These are phyloP conservation scores for Phyllotreta cruciferae DNA, from an alignment of 2,888 invertebrate genomes.

Conservation along the genomic window DNA sequence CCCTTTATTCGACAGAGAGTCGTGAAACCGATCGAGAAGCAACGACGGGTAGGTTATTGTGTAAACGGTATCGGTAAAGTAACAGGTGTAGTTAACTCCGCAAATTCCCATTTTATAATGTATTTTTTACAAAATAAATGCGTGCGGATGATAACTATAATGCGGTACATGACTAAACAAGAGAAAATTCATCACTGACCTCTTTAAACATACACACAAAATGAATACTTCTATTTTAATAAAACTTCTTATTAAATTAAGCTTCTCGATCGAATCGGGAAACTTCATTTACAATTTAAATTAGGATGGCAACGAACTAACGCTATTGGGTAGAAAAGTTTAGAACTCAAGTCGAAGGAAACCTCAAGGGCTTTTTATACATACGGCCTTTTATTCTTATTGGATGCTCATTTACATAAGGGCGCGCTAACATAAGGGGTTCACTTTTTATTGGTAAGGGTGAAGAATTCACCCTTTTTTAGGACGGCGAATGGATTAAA, in stretches of 20 bases:
- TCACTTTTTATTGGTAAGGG: constrained; percentile 39
- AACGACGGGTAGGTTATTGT: no score
- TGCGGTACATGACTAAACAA: neutral
- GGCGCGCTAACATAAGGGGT: constrained; percentile 31
- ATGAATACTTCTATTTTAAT: neutral
- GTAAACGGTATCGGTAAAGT: no score
- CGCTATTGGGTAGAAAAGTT: constrained; percentile 52
- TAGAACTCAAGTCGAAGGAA: constrained; percentile 38
- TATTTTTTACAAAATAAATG: no score
- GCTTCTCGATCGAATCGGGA: constrained; percentile 5
- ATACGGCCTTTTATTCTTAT: constrained; percentile 44
- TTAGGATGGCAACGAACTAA: constrained; percentile 44
- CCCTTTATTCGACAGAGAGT: no score
- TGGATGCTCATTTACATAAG: constrained; percentile 51
- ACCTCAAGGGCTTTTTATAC: constrained; percentile 46
- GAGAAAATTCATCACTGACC: neutral
- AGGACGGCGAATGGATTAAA: constrained; percentile 29
- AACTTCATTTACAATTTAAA: constrained; percentile 54
- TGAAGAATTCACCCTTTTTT: constrained; percentile 35
- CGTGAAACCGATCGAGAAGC: no score
- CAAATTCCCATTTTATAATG: no score
- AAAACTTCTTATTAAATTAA: no score
- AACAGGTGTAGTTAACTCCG: no score
- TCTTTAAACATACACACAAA: no score
- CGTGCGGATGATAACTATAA: no score